Evolutionary conservation across 2,888 invertebrate species (phyloP).

Genomic region (Chymomyza caudatula): DNA sequence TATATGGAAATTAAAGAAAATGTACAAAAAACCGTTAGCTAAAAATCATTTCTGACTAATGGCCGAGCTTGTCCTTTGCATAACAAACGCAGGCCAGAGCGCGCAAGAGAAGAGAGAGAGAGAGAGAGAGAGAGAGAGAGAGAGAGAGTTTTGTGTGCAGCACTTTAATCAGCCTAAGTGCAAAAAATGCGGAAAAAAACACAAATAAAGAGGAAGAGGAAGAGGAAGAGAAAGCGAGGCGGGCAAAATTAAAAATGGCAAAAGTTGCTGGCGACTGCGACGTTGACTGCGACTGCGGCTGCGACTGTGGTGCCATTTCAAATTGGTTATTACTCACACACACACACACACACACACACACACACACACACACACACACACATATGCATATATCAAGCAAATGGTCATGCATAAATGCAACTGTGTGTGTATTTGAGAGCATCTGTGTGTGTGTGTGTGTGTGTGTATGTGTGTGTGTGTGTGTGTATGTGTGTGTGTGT

Average conservation of each 20-base stretch:
- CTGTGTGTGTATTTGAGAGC: neutral
- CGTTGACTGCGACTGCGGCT: neutral
- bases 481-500: neutral
- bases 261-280: conserved; percentile 40
- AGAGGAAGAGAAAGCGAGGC: conserved; percentile 14
- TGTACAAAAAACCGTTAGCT: conserved; percentile 23
- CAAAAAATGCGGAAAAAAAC: conserved; percentile 16
- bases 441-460: neutral
- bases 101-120: neutral
- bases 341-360: conserved; percentile 14
- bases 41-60: conserved; percentile 38
- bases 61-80: conserved; percentile 22
- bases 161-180: conserved; percentile 70
- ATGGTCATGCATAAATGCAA: neutral
- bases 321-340: conserved; percentile 61
- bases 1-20: neutral
- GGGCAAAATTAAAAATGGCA: conserved; percentile 56
- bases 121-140: no score
- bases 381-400: neutral
- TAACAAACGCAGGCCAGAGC: neutral
- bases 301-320: conserved; percentile 51
- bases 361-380: no score
- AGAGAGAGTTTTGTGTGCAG: conserved; percentile 37
- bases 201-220: neutral
- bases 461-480: neutral